Evolutionary conservation across 92 coral and sea anemone species (phyloP).

Genomic region (Porites cylindrica): DNA sequence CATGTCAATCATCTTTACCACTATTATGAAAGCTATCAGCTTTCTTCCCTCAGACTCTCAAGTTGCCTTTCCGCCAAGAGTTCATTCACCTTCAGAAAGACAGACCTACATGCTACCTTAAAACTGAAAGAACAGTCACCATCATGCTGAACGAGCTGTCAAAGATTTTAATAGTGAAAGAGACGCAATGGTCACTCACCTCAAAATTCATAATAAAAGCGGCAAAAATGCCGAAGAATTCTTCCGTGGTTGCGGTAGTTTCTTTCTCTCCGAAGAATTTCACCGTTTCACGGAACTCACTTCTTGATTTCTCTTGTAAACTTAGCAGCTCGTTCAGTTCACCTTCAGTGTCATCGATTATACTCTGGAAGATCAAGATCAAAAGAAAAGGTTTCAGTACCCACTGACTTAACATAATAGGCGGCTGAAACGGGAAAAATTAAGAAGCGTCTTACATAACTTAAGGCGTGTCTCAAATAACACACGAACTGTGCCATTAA

Average conservation of each 20-base stretch:
- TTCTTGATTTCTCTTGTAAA: constrained; percentile 77
- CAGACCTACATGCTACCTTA: no score
- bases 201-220: constrained; percentile 90
- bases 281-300: constrained; percentile 79
- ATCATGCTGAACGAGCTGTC: no score
- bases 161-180: no score
- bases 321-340: constrained; percentile 82
- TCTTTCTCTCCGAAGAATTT: constrained; percentile 92
- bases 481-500: no score
- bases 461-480: no score
- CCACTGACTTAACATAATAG: not conserved
- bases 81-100: no score
- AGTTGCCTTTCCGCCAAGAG: no score
- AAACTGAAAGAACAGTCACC: no score
- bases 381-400: not conserved
- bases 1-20: no score
- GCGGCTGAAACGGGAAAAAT: not conserved
- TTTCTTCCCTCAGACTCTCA: no score
- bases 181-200: constrained; percentile 50
- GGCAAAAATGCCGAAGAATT: constrained; percentile 95
- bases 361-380: constrained; percentile 53
- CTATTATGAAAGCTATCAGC: no score
- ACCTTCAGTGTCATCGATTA: constrained; percentile 88
- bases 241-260: constrained; percentile 88
- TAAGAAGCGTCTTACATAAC: not conserved